phyloP scores from a whole-genome alignment of 2,797 vertebrate species.

The Scleropages formosus region DNA sequence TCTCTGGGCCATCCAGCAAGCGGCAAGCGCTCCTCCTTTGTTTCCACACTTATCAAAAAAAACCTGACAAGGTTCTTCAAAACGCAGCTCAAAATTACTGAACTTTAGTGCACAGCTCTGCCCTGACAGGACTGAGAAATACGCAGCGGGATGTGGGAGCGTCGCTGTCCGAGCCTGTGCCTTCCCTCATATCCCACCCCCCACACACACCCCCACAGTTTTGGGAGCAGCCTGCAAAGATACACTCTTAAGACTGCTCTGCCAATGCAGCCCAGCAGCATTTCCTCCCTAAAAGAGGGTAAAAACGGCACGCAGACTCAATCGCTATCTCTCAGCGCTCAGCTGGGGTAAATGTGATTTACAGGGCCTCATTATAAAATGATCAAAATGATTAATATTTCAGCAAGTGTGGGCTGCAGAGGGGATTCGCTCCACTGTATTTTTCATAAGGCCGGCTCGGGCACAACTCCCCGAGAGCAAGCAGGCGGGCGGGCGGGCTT shows the following conservation, averaged over 20 bases:
- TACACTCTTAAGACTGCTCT: no score
- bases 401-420: constrained; percentile 58
- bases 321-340: constrained; percentile 54
- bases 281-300: not conserved
- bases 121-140: no score
- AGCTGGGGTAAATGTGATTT: constrained; percentile 71
- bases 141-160: not conserved
- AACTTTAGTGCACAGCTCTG: not conserved
- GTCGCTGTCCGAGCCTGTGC: not conserved
- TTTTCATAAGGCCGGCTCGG: constrained; percentile 10
- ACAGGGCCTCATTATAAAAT: constrained; percentile 75
- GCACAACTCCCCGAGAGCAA: not conserved
- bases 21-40: not conserved
- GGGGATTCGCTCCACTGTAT: constrained; percentile 64
- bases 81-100: not conserved
- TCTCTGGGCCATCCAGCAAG: no score
- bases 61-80: not conserved
- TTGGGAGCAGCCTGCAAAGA: not conserved
- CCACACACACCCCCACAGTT: no score
- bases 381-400: constrained; percentile 82
- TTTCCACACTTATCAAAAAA: not conserved
- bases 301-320: constrained; percentile 47
- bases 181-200: no score
- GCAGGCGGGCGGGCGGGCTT: not conserved
- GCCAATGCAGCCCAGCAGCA: not conserved